phyloP scores from a whole-genome alignment of 2,797 vertebrate species.

The Remorina albescens region DNA sequence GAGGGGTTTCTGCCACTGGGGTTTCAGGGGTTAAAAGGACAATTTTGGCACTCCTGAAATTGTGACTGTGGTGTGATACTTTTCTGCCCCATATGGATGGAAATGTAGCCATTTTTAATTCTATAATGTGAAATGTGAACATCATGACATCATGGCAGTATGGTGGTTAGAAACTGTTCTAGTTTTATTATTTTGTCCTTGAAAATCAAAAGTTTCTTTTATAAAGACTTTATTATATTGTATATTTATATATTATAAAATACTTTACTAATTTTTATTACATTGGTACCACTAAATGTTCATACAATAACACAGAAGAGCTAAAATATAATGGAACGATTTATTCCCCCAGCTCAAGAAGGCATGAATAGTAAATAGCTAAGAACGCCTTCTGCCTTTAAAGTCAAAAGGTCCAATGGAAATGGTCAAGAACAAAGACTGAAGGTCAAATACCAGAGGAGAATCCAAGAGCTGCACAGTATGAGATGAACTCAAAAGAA shows the following conservation, averaged over 20 bases:
- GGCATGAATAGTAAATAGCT: conserved; percentile 21
- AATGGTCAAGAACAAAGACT: conserved; percentile 45
- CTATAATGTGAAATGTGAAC: conserved; percentile 6
- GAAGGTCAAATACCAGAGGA: conserved; percentile 55
- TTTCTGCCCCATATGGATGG: not conserved
- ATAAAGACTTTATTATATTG: not conserved
- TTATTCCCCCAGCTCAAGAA: conserved; percentile 5
- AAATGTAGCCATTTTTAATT: not conserved
- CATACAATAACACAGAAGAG: conserved; percentile 4
- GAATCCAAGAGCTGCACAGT: conserved; percentile 1
- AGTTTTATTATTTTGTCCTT: conserved; percentile 16
- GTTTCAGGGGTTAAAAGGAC: conserved; percentile 57
- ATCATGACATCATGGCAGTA: conserved; percentile 6
- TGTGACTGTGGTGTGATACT: conserved; percentile 31
- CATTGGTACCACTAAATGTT: not conserved
- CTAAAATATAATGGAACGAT: no score
- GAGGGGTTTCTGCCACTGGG: conserved; percentile 33
- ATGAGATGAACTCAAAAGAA: conserved; percentile 4
- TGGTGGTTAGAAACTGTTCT: conserved; percentile 13
- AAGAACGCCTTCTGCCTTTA: conserved; percentile 29
- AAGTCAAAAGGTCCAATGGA: conserved; percentile 43
- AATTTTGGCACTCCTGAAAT: conserved; percentile 51
- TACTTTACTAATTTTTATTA: no score
- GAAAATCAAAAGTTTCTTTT: not conserved
- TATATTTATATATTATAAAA: no score